Percentiles rank a stretch among this genome's conserved stretches.
Conservation (phyloP, 2,113 vertebrate genomes). For the Entosphenus tridentatus region DNA sequence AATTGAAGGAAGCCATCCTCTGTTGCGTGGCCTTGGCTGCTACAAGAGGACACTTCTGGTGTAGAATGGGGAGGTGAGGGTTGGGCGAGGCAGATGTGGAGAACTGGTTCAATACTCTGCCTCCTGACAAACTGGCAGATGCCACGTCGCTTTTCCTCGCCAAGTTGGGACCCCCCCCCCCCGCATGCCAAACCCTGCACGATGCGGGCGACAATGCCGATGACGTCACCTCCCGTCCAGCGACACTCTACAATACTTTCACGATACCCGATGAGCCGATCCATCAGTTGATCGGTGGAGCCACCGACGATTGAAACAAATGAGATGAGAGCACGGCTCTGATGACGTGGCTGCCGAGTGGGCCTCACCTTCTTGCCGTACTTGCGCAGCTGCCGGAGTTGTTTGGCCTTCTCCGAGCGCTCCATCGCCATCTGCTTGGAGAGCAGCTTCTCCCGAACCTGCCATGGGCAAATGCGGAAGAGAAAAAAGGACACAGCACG, state of each 20-base stretch:
- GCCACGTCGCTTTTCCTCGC: too few species aligned
- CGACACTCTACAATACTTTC: not conserved
- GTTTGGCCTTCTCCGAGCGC: constrained; percentile 77
- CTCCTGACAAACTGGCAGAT: too few species aligned
- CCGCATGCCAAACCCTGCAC: too few species aligned
- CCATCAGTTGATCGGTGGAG: not conserved
- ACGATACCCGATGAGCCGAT: not conserved
- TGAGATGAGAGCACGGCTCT: not conserved
- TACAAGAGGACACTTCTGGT: too few species aligned
- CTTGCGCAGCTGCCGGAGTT: constrained; percentile 70
- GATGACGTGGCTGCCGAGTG: not conserved
- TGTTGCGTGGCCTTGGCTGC: too few species aligned
- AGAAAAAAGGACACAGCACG: constrained; percentile 5
- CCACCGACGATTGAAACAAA: not conserved
- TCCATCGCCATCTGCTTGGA: constrained; percentile 58
- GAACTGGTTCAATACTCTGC: too few species aligned
- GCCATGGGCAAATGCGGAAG: constrained; percentile 18
- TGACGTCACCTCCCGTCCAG: too few species aligned
- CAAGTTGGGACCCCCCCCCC: too few species aligned
- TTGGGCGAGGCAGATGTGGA: too few species aligned
- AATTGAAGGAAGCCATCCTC: too few species aligned
- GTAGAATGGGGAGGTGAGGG: too few species aligned
- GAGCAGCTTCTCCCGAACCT: constrained; percentile 61
- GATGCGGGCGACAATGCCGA: too few species aligned
- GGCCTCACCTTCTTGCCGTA: constrained; percentile 71